Conservation (phyloP, 2,888 invertebrate genomes). For the Eristalis arbustorum region DNA sequence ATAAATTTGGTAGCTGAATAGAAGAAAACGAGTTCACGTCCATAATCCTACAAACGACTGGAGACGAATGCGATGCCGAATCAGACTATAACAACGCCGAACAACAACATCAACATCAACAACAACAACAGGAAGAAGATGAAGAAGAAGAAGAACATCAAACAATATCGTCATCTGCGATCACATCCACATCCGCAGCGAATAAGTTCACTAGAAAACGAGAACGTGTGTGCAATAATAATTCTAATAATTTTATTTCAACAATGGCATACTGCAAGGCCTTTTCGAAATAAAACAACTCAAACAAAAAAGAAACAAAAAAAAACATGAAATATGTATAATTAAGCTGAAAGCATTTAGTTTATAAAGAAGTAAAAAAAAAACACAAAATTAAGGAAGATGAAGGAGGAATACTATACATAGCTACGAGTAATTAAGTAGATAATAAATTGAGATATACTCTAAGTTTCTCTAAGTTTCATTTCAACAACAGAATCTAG, state of each 20-base stretch:
- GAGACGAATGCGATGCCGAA: slow-evolving; percentile 74
- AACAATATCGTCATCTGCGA: slow-evolving; percentile 63
- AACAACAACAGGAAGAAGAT: slow-evolving; percentile 15
- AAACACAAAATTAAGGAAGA: background rate
- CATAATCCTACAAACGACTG: slow-evolving; percentile 74
- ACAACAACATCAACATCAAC: slow-evolving; percentile 26
- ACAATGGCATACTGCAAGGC: slow-evolving; percentile 77
- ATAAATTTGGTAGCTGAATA: slow-evolving; percentile 80
- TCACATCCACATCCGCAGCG: slow-evolving; percentile 74
- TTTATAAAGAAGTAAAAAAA: slow-evolving; percentile 29
- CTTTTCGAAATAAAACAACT: slow-evolving; percentile 76
- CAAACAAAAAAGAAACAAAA: background rate
- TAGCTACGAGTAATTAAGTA: slow-evolving; percentile 63
- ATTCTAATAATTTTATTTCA: slow-evolving; percentile 77
- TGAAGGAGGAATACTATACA: slow-evolving; percentile 55
- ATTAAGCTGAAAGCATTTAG: slow-evolving; percentile 70
- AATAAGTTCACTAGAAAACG: slow-evolving; percentile 80
- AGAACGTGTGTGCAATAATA: slow-evolving; percentile 79
- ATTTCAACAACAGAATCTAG: slow-evolving; percentile 46
- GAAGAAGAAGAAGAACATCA: slow-evolving; percentile 32
- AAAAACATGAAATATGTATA: background rate
- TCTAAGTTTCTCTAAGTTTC: slow-evolving; percentile 59
- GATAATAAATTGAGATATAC: slow-evolving; percentile 61
- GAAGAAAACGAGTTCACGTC: slow-evolving; percentile 78
- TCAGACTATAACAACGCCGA: slow-evolving; percentile 63